phyloP scores from a whole-genome alignment of 1,140 invertebrate species.

The Lepidotrigona ventralis region DNA sequence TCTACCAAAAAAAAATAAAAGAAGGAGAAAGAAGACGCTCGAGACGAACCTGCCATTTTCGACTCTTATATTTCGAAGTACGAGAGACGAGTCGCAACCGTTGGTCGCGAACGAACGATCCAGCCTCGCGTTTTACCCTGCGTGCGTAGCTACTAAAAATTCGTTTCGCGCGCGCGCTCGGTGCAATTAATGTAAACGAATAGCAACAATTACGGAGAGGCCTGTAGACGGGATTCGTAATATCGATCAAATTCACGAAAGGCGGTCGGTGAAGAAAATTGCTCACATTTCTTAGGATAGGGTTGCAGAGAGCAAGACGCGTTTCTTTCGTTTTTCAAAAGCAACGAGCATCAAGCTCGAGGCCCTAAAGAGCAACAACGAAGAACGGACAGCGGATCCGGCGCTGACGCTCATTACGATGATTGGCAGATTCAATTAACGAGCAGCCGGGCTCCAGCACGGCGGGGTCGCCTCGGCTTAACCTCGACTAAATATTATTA shows the following conservation, averaged over 20 bases:
- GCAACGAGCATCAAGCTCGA: constrained; percentile 67
- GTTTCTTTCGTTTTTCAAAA: constrained; percentile 59
- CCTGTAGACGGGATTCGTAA: constrained; percentile 19
- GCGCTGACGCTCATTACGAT: constrained; percentile 79
- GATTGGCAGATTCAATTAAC: constrained; percentile 81
- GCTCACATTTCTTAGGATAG: constrained; percentile 59
- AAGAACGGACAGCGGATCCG: constrained; percentile 70
- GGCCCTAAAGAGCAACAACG: constrained; percentile 55
- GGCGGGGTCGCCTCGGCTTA: constrained; percentile 76
- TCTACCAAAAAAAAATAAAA: not conserved
- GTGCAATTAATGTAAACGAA: constrained; percentile 41
- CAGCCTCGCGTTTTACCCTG: not conserved
- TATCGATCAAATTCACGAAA: constrained; percentile 49
- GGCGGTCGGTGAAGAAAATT: constrained; percentile 53
- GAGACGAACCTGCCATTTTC: not conserved
- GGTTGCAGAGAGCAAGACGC: constrained; percentile 37
- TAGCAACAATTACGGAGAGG: constrained; percentile 35
- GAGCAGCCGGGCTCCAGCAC: constrained; percentile 68
- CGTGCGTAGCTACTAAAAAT: not conserved
- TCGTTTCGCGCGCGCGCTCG: not conserved
- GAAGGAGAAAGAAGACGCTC: not conserved
- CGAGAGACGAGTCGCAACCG: no score
- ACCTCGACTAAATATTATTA: constrained; percentile 80
- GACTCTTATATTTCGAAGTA: not conserved
- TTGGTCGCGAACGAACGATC: not conserved